Evolutionary conservation across 1,140 invertebrate species (phyloP).

Genomic region (Pogonomyrmex californicus): DNA sequence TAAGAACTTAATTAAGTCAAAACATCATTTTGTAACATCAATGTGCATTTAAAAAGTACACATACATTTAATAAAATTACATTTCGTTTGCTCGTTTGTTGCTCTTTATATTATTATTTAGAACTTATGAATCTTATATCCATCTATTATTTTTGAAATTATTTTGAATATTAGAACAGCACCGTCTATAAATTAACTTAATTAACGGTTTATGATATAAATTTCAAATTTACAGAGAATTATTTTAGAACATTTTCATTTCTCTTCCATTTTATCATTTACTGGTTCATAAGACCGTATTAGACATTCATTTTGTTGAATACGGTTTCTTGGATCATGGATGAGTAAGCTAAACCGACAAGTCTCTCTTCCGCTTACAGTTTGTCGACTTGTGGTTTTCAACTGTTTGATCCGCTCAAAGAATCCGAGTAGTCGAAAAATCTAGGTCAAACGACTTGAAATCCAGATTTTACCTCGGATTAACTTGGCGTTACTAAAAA

Average conservation of each 20-base stretch:
- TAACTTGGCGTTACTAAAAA: conserved; percentile 14
- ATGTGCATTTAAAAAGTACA: no score
- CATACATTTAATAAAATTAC: no score
- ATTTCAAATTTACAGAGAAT: conserved; percentile 8
- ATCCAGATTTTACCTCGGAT: conserved; percentile 14
- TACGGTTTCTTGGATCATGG: conserved; percentile 29
- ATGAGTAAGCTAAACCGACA: conserved; percentile 42
- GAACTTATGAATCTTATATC: not conserved
- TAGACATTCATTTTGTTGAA: conserved; percentile 35
- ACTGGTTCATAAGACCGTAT: conserved; percentile 6
- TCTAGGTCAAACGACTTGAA: conserved; percentile 52
- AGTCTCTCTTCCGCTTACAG: conserved; percentile 59
- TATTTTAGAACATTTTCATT: not conserved
- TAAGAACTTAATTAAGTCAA: no score
- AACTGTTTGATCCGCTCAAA: conserved; percentile 59
- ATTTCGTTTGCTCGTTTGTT: no score
- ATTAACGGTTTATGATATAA: not conserved
- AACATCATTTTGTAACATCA: no score
- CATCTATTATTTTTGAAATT: not conserved
- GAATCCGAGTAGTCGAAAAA: conserved; percentile 41
- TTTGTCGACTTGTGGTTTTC: conserved; percentile 58
- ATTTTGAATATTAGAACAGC: not conserved
- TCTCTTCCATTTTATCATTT: conserved; percentile 23
- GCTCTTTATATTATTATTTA: no score
- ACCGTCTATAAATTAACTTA: not conserved